These are phyloP conservation scores for Capricornis sumatraensis DNA, from an alignment of 2,113 vertebrate genomes.

Conservation along the genomic window DNA sequence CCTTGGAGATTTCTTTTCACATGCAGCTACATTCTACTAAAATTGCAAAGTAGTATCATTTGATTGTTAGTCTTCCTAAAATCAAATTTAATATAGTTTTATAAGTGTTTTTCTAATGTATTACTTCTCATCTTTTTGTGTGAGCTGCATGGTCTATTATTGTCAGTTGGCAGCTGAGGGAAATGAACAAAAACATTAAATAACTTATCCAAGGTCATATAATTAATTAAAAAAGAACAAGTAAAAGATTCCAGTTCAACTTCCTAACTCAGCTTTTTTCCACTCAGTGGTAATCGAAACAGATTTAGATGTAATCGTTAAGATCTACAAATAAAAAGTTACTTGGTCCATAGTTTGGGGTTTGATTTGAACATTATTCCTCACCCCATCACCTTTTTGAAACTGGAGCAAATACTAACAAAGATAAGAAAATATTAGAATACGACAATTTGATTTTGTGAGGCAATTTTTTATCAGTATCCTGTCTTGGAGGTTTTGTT, in stretches of 20 bases:
- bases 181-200: not conserved
- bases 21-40: conserved; percentile 26
- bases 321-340: not conserved
- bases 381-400: not conserved
- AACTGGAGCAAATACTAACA: not conserved
- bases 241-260: not conserved
- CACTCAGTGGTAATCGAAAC: not conserved
- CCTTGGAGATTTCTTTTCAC: conserved; percentile 18
- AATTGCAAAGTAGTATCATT: not conserved
- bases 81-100: conserved; percentile 19
- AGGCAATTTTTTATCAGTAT: not conserved
- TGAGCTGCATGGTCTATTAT: not conserved
- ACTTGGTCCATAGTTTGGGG: not conserved
- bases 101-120: not conserved
- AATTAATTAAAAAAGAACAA: not conserved
- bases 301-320: conserved; percentile 18
- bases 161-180: not conserved
- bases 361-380: not conserved
- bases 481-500: not conserved
- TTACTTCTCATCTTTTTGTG: not conserved
- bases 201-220: not conserved
- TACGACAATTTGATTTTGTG: not conserved
- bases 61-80: not conserved
- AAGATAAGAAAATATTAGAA: not conserved
- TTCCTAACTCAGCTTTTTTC: not conserved